Percentiles rank a stretch among this genome's conserved stretches.
These are phyloP conservation scores for Notoglanidium macrostoma DNA, from an alignment of 2,797 vertebrate species.

Conservation along the genomic window DNA sequence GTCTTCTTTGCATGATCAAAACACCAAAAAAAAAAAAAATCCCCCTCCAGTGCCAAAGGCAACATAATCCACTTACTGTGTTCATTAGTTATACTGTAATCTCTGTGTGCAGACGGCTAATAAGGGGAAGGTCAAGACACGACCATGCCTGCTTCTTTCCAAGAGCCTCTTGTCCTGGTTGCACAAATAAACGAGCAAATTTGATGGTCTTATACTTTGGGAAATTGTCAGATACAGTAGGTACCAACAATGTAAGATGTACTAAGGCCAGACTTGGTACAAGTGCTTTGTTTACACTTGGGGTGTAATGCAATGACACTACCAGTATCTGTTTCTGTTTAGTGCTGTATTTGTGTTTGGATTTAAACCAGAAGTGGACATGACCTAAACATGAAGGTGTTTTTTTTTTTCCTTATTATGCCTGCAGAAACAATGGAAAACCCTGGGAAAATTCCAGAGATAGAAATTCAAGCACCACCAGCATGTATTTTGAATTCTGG, in stretches of 20 bases:
- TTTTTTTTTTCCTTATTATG: neutral
- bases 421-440: neutral
- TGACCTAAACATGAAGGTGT: neutral
- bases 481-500: neutral
- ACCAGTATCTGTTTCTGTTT: neutral
- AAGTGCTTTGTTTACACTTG: neutral
- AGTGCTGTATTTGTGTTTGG: neutral
- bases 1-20: neutral
- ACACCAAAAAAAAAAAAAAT: neutral
- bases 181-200: neutral
- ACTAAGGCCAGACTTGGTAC: neutral
- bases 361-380: neutral
- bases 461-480: neutral
- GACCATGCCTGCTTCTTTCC: neutral
- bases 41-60: neutral
- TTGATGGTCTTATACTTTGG: neutral
- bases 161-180: neutral
- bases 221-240: neutral
- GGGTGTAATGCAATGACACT: neutral
- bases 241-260: neutral
- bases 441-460: slow-evolving; percentile 14
- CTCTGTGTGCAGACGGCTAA: neutral
- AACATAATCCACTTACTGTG: slow-evolving; percentile 12
- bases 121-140: neutral
- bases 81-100: neutral